These are phyloP conservation scores for Gryllus longicercus DNA, from an alignment of 2,888 invertebrate species.

Conservation along the genomic window DNA sequence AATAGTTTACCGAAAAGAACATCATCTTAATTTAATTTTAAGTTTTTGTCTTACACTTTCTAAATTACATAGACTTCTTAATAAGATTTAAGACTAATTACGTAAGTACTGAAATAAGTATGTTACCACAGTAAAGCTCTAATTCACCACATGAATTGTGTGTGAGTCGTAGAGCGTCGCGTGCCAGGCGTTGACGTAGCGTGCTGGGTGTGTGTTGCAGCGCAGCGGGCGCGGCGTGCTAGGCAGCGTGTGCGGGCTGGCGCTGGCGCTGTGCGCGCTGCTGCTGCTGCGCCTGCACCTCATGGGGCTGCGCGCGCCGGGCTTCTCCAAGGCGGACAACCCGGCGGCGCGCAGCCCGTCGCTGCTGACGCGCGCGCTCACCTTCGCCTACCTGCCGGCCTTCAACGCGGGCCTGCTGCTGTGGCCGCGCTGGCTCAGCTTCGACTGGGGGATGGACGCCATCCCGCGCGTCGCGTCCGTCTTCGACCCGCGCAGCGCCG, in stretches of 20 bases:
- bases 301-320: constrained; percentile 67
- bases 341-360: constrained; percentile 87
- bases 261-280: constrained; percentile 64
- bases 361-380: constrained; percentile 75
- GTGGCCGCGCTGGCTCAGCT: constrained; percentile 84
- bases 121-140: too few species aligned
- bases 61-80: too few species aligned
- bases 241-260: constrained; percentile 66
- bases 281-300: constrained; percentile 74
- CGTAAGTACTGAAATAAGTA: too few species aligned
- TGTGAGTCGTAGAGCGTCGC: too few species aligned
- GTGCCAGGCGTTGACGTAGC: too few species aligned
- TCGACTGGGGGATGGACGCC: constrained; percentile 99
- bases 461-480: constrained; percentile 78
- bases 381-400: constrained; percentile 87
- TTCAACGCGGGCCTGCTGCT: constrained; percentile 85
- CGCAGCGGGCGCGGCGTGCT: constrained; percentile 45
- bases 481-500: constrained; percentile 74
- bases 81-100: too few species aligned
- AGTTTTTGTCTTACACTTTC: too few species aligned
- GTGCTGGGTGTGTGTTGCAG: constrained; percentile 39
- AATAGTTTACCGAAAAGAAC: too few species aligned
- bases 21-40: too few species aligned
- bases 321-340: constrained; percentile 93
- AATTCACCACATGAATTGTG: too few species aligned